Base-by-base conservation (phyloP, 2,888 invertebrate genomes). In the Microchrysa polita region DNA sequence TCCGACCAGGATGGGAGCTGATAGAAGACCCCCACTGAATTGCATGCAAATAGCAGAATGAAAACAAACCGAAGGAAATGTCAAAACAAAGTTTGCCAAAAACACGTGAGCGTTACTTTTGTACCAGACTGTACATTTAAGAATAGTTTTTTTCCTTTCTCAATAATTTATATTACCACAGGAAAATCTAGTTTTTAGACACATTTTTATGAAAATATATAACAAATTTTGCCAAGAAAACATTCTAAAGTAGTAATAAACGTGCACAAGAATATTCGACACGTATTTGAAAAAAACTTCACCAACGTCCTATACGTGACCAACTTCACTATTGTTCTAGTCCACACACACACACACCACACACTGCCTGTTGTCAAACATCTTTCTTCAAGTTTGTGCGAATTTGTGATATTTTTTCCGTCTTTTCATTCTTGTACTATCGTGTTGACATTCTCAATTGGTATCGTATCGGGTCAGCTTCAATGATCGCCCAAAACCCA, bases 361-460 rank as follows among this genome's bases (percentile, higher is more conserved):
- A n/a, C 67, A 67, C 55, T 55, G 53, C 67, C 53, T n/a, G 57
- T 57, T 69, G 69, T 69, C 69, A 69, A 69, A 55, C 69, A 40
- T 69, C 55, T 57, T 20, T 55, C 20, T 57, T 57, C 42, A 34
- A 16, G 53, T 34, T 52, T 22, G 23, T 9, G 14, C 34, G 20
- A 44, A n/a, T 40, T 20, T 22, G 20, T 34, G 5, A 44, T 22
- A n/a, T n/a, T n/a, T 65, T 44, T 9, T 1, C n/a, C 9, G 34
- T 7, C 7, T 34, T 9, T 1, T 10, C 9, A 16, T 7, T 34
- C 7, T 34, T 34, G 27, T 2, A 34, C 27, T 7, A n/a, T n/a
- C 27, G 27, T 34, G 27, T 2, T 5, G 27, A 34, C 7, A 34
- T 34, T 34, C 7, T 34, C 2, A 34, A 34, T 34, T 7, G 27